A percentile compares a stretch with the other conserved stretches of the same genome.
phyloP scores from a whole-genome alignment of 64 coral and sea anemone species.

The Platygyra sinensis region DNA sequence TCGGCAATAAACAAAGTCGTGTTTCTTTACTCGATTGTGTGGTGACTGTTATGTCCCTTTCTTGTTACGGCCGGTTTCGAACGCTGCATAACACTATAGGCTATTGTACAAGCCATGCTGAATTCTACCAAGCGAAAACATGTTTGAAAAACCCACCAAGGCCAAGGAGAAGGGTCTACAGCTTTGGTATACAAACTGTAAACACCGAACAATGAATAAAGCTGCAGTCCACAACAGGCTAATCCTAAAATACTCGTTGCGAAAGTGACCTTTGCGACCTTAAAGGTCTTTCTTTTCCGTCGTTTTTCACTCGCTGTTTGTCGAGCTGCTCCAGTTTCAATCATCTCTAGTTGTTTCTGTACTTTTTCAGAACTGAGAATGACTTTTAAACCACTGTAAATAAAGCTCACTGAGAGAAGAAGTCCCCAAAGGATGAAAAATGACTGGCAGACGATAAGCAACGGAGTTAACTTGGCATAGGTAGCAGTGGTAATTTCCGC shows the following conservation, averaged over 20 bases:
- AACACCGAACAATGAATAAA: slow-evolving; percentile 50
- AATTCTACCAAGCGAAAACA: slow-evolving; percentile 63
- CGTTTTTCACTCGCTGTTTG: background rate
- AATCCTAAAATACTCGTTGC: slow-evolving; percentile 58
- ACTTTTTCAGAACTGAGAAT: background rate
- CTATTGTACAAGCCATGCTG: slow-evolving; percentile 51
- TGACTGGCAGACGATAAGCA: slow-evolving; percentile 50
- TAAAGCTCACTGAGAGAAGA: slow-evolving; percentile 38
- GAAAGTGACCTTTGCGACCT: slow-evolving; percentile 54
- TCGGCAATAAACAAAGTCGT: background rate
- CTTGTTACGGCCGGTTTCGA: background rate
- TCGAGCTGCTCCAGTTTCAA: background rate
- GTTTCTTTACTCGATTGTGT: background rate
- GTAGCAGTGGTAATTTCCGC: background rate
- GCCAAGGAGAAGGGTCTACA: slow-evolving; percentile 48
- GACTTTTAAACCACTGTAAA: slow-evolving; percentile 67
- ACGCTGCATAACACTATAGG: slow-evolving; percentile 56
- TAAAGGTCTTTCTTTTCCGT: slow-evolving; percentile 2
- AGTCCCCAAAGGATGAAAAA: slow-evolving; percentile 72
- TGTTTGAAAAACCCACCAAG: slow-evolving; percentile 66
- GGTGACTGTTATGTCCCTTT: background rate
- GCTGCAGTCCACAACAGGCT: slow-evolving; percentile 55
- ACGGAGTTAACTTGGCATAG: background rate
- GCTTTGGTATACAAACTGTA: slow-evolving; percentile 49
- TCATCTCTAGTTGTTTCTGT: background rate